These are phyloP conservation scores for Orussus abietinus DNA, from an alignment of 1,140 invertebrate genomes.

Conservation along the genomic window DNA sequence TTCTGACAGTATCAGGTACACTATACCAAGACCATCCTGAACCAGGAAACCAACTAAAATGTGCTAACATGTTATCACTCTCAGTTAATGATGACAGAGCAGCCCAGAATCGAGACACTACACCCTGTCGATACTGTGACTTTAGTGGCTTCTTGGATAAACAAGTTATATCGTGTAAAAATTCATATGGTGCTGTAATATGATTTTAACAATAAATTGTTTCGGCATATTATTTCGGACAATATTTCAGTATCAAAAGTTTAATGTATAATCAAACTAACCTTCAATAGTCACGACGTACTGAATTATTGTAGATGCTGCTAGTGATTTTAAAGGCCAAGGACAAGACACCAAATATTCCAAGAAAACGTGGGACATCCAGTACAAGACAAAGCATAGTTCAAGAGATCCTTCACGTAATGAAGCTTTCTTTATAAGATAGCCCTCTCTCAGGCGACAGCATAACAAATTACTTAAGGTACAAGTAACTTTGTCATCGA, in stretches of 20 bases:
- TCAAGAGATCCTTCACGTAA: slow-evolving; percentile 62
- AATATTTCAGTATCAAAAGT: slow-evolving; percentile 2
- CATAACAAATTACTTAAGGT: slow-evolving; percentile 68
- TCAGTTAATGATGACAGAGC: slow-evolving; percentile 63
- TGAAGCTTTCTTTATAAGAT: slow-evolving; percentile 62
- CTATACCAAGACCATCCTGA: slow-evolving; percentile 63
- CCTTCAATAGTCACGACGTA: slow-evolving; percentile 62
- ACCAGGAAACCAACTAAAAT: slow-evolving; percentile 69
- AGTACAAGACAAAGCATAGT: slow-evolving; percentile 67
- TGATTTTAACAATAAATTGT: too few relatives aligned
- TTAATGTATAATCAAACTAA: slow-evolving; percentile 35
- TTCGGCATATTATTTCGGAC: not conserved
- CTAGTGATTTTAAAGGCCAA: slow-evolving; percentile 57
- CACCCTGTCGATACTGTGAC: slow-evolving; percentile 66
- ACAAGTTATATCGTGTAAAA: slow-evolving; percentile 76
- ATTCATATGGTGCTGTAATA: slow-evolving; percentile 69
- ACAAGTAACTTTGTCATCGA: slow-evolving; percentile 62
- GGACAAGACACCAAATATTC: slow-evolving; percentile 64
- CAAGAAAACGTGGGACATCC: slow-evolving; percentile 72
- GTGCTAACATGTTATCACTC: slow-evolving; percentile 67
- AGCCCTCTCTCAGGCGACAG: slow-evolving; percentile 76
- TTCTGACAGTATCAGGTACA: slow-evolving; percentile 70
- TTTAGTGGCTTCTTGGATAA: slow-evolving; percentile 64
- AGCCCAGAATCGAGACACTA: slow-evolving; percentile 70
- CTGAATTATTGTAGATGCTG: slow-evolving; percentile 52